Percentiles rank a stretch among this genome's conserved stretches.
Conservation (phyloP, 2,888 invertebrate genomes). For the Cancer borealis region DNA sequence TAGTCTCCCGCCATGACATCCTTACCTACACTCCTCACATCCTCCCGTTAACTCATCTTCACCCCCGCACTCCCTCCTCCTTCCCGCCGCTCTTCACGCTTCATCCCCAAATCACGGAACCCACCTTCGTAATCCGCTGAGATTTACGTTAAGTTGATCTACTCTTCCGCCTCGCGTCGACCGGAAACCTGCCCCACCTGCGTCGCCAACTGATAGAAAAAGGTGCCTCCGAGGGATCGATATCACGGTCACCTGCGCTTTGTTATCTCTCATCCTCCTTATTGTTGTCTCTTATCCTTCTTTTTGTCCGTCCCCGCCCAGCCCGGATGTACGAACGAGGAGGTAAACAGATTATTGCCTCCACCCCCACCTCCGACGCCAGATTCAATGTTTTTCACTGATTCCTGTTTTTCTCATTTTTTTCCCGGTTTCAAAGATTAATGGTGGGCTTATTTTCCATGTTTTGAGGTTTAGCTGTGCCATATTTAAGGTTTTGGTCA, state of each 20-base stretch:
- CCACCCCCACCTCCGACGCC: neutral
- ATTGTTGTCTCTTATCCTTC: constrained; percentile 21
- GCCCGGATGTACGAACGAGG: neutral
- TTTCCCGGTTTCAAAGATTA: neutral
- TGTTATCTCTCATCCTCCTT: constrained; percentile 7
- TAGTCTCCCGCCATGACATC: neutral
- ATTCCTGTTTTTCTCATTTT: neutral
- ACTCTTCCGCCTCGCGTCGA: constrained; percentile 28
- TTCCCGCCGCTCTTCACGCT: neutral
- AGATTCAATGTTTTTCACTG: neutral
- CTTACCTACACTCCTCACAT: neutral
- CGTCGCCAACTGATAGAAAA: neutral
- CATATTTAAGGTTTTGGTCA: neutral
- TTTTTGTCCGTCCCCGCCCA: neutral
- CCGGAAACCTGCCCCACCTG: constrained; percentile 23
- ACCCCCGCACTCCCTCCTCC: neutral
- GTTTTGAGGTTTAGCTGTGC: neutral
- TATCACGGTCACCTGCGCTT: constrained; percentile 33
- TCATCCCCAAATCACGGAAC: neutral
- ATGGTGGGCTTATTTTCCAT: neutral
- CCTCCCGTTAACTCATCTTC: neutral
- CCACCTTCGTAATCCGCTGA: constrained; percentile 33
- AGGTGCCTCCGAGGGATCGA: neutral
- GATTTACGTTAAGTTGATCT: constrained; percentile 31
- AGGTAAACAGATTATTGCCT: constrained; percentile 31